Base-by-base conservation (phyloP, 2,888 invertebrate species). In the Sinopyrophorus schimmeli region DNA sequence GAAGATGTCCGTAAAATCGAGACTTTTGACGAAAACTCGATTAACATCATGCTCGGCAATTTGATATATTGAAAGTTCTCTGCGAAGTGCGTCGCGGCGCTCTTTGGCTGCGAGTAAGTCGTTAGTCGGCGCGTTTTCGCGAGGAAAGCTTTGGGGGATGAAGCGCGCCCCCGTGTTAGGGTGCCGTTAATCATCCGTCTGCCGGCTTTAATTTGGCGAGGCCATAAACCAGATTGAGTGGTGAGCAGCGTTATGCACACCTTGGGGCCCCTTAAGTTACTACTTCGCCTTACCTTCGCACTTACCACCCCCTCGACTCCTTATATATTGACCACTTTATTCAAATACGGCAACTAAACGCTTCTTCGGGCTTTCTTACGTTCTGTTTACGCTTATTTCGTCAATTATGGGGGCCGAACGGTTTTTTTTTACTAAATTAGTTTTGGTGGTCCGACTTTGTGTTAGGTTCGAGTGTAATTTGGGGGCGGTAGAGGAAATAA, bases 171-270 rank as follows among this genome's bases (percentile, higher is more conserved):
- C 37, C 35, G 40, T 37, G 47, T 42, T 39, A 39, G 57, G 54
- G 57, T 51, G 59, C 61, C 57, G 62, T 68, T 67, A 64, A 68
- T 68, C 67, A 68, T 68, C 61, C 62, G 54, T 63, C 60, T 64
- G 65, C 64, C 64, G 54, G 64, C 66, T 67, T 68, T 69, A 68
- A 69, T 69, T 69, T 67, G 66, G 63, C 61, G 58, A 53, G 54
- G 64, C 64, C 66, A 65, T 68, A 68, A 68, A 68, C 64, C 67
- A 64, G 68, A 69, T 68, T 67, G 69, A 68, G 66, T 65, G 65
- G 66, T 58, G 66, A 66, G 60, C 60, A 60, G 60, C 58, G 66
- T 66, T 69, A 68, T 67, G 65, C 62, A 67, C 64, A 63, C 65
- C 69, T 61, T 62, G 68, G 68, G 69, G 65, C 63, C 64, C 53